Evolutionary conservation across 2,888 invertebrate species (phyloP), one percentile per base, ranked within the genome.

Genomic region (Myopa testacea): DNA sequence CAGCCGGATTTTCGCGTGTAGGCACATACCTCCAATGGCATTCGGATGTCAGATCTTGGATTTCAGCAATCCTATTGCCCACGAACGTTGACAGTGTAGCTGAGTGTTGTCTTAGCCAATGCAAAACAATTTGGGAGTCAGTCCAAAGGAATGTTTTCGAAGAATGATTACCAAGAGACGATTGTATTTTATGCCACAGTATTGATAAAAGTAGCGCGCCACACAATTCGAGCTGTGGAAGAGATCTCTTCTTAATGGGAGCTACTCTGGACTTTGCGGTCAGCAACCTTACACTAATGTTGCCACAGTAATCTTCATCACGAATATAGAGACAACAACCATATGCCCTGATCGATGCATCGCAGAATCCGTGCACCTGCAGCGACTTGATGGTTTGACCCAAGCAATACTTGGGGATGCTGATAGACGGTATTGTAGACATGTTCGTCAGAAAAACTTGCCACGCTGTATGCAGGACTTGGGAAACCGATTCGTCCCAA

Each of bases 1-100:
- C 76, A 0, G 76, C 79, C 8, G 76, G 79, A 34, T 73, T 77
- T 16, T 38, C n/a, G 7, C 37, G 19, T 4, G 71, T 58, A 26
- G 70, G 71, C 1, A 75, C 71, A 65, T 78, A 16, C 14, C 62
- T 69, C 69, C 78, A 19, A 60, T 19, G 19, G 16, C 60, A 16
- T 10, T 60, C 60, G 19, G 16, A 8, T 6, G 60, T 60, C 6
- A 60, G 10, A 16, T 16, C 16, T 60, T 60, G 60, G 16, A 60
- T 4, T 19, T 60, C 60, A 19, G 60, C 5, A 19, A 60, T 19
- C 6, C 60, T 60, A 60, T 60, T 60, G 6, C 60, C 60, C 6
- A 10, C 60, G 60, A 60, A 60, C n/a, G 16, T 60, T 19, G 60
- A 60, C 12, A 60, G 19, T 60, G 60, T 60, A 7, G 60, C 16